These are phyloP conservation scores for Drosophila histrio DNA, from an alignment of 2,888 invertebrate species.

Conservation along the genomic window DNA sequence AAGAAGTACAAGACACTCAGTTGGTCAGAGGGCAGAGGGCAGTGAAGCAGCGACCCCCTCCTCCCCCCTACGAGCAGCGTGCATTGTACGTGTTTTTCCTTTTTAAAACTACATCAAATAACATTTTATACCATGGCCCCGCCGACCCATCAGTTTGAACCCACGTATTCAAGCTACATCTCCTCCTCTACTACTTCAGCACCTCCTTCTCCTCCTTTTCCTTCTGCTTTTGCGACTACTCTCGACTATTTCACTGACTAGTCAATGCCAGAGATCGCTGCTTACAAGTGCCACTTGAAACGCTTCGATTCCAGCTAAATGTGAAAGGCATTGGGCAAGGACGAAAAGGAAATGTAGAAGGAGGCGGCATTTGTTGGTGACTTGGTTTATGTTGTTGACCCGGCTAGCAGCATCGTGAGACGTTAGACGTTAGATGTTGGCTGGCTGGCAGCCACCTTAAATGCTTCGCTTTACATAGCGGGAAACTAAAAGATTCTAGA, in stretches of 20 bases:
- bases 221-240: background rate
- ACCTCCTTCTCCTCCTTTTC: background rate
- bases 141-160: constrained; percentile 1
- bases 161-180: background rate
- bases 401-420: constrained; percentile 26
- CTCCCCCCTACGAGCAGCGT: too few relatives aligned
- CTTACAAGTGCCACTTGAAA: constrained; percentile 54
- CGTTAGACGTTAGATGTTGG: background rate
- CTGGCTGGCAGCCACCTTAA: constrained; percentile 42
- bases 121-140: constrained; percentile 44
- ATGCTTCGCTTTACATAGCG: constrained; percentile 62
- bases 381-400: constrained; percentile 50
- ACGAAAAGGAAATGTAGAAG: background rate
- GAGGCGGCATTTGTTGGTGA: constrained; percentile 30
- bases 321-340: constrained; percentile 28
- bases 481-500: constrained; percentile 68
- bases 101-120: constrained; percentile 63
- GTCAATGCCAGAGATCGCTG: constrained; percentile 48
- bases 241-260: constrained; percentile 17
- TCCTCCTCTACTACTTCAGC: background rate
- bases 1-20: constrained; percentile 22
- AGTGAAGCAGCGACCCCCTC: constrained; percentile 8
- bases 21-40: constrained; percentile 18
- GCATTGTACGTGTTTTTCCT: constrained; percentile 57
- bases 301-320: constrained; percentile 59